A percentile compares a stretch with the other conserved stretches of the same genome.
Evolutionary conservation across 2,797 vertebrate genomes (phyloP).

Genomic region (Salmo trutta): DNA sequence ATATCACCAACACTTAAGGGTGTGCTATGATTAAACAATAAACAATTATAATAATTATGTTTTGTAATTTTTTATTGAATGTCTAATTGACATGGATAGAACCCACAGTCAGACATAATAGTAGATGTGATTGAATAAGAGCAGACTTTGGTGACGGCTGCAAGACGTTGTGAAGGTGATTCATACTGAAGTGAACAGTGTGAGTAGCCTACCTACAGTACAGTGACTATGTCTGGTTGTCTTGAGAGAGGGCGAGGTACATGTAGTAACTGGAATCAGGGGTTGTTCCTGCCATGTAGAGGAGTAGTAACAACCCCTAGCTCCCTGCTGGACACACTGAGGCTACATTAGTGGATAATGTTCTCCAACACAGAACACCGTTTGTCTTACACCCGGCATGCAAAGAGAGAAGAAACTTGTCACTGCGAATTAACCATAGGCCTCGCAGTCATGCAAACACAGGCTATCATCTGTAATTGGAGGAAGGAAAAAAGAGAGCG

Average conservation of each 20-base stretch:
- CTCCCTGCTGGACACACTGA: slow-evolving; percentile 67
- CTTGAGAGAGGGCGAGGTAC: slow-evolving; percentile 70
- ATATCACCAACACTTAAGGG: slow-evolving; percentile 17
- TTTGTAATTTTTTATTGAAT: neutral
- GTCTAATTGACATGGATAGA: neutral
- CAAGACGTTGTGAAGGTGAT: neutral
- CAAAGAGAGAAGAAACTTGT: slow-evolving; percentile 81
- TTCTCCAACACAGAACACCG: slow-evolving; percentile 75
- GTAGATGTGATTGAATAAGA: neutral
- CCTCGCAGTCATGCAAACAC: slow-evolving; percentile 64
- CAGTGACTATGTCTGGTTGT: slow-evolving; percentile 67
- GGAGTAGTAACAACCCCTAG: slow-evolving; percentile 69
- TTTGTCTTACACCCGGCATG: slow-evolving; percentile 82
- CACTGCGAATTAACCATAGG: slow-evolving; percentile 80
- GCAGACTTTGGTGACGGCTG: too few species aligned
- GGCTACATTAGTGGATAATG: slow-evolving; percentile 80
- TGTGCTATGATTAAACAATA: slow-evolving; percentile 14
- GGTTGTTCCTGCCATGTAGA: slow-evolving; percentile 81
- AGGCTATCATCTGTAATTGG: slow-evolving; percentile 73
- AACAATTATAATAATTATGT: neutral
- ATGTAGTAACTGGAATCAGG: slow-evolving; percentile 81
- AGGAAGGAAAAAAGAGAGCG: slow-evolving; percentile 34
- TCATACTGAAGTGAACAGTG: slow-evolving; percentile 18
- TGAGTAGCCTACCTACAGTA: slow-evolving; percentile 37
- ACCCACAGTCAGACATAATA: neutral